Base-by-base conservation (phyloP, 2,113 vertebrate species). In the Calidris pygmaea region DNA sequence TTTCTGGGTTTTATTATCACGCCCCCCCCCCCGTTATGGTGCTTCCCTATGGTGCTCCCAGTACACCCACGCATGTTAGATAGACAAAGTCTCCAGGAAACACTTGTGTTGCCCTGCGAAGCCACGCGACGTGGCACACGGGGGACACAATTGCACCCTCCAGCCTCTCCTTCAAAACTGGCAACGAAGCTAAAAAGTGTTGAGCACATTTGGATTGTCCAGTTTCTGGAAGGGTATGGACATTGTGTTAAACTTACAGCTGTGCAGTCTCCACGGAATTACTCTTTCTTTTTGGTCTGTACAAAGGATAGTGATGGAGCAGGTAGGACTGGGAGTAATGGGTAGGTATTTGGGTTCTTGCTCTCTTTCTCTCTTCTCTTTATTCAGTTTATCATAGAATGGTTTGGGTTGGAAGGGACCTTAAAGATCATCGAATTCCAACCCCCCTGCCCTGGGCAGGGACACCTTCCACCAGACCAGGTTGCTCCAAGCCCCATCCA, bases 11-110 rank as follows among this genome's bases (percentile, higher is more conserved):
- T 91, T 65, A 22, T 37, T 70, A 50, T 47, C 39, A 30, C 27
- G 14, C 2, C 12, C 14, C 41, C 2, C 12, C 14, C 41, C 32
- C 47, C 19, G 3, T 59, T 82, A 35, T 0, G 0, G 15, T 81
- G 34, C 87, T 85, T 56, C 52, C 87, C 18, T 5, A 0, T 56
- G 55, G 8, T 70, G 50, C 24, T 86, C 15, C 53, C 48, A 9
- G 17, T 22, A 20, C 50, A 50, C 26, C 10, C 35, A 45, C 29
- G 43, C n/a, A 7, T 53, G 43, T 22, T 72, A 26, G 68, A 37
- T 19, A 16, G 10, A 47, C 7, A 59, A 37, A 52, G 27, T 81
- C 34, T 78, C 24, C 32, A 89, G 43, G 23, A 45, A 73, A 59
- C 1, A 2, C 9, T 56, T 68, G 6, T 50, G 34, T 43, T 78